Percentiles rank a stretch among this genome's conserved stretches.
Evolutionary conservation across 2,888 invertebrate species (phyloP).

Genomic region (Lepidochrysops patricia): DNA sequence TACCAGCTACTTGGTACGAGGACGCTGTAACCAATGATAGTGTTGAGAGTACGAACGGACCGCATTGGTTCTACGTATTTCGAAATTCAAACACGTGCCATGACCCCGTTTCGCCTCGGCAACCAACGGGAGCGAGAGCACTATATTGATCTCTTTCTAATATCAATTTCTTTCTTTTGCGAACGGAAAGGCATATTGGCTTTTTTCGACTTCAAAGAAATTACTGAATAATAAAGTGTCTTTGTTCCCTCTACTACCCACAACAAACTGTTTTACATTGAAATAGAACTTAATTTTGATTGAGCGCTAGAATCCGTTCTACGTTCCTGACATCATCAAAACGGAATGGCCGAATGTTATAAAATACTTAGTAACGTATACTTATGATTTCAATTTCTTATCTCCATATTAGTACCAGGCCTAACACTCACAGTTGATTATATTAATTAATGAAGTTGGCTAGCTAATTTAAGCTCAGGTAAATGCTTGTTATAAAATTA

Average conservation of each 20-base stretch:
- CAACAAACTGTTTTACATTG: slow-evolving; percentile 29
- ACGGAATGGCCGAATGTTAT: slow-evolving; percentile 7
- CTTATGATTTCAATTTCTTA: neutral
- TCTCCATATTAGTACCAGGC: neutral
- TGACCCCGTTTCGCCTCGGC: slow-evolving; percentile 54
- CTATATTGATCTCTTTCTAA: slow-evolving; percentile 42
- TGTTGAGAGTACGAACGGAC: slow-evolving; percentile 47
- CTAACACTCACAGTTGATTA: neutral
- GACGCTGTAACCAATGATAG: slow-evolving; percentile 54
- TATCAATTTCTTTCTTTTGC: slow-evolving; percentile 30
- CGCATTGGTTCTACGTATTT: slow-evolving; percentile 67
- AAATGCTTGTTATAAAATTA: too few relatives aligned
- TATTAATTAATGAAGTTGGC: too few relatives aligned
- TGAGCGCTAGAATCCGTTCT: slow-evolving; percentile 6
- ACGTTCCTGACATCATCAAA: slow-evolving; percentile 34
- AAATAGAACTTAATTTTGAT: slow-evolving; percentile 29
- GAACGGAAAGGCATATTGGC: slow-evolving; percentile 38
- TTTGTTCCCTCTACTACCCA: slow-evolving; percentile 33
- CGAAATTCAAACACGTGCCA: slow-evolving; percentile 71
- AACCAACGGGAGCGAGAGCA: slow-evolving; percentile 35
- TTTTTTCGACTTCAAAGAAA: slow-evolving; percentile 27
- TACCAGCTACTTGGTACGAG: slow-evolving; percentile 41
- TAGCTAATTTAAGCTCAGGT: too few relatives aligned
- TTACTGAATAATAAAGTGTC: slow-evolving; percentile 43
- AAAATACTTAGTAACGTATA: slow-evolving; percentile 4